A percentile compares a stretch with the other conserved stretches of the same genome.
phyloP scores from a whole-genome alignment of 2,113 vertebrate species.

The Protomyctophum bolini region DNA sequence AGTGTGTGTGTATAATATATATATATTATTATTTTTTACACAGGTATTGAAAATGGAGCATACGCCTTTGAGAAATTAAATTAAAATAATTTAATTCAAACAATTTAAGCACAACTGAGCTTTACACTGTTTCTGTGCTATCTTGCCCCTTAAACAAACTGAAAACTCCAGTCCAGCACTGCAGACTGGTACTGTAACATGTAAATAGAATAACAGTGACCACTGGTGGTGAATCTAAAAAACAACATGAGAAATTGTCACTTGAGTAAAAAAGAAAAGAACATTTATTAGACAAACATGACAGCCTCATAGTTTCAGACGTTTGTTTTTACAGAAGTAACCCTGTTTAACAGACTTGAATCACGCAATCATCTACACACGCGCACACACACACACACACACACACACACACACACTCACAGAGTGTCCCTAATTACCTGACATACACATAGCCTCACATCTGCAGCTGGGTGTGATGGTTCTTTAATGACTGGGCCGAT shows the following conservation, averaged over 20 bases:
- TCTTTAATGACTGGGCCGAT: slow-evolving; percentile 86
- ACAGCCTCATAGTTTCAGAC: slow-evolving; percentile 18
- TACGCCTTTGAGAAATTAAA: no score
- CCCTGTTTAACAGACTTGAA: slow-evolving; percentile 12
- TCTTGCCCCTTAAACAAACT: neutral
- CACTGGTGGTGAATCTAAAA: slow-evolving; percentile 33
- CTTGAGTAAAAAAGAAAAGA: slow-evolving; percentile 57
- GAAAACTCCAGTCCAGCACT: neutral
- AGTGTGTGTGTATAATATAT: no score
- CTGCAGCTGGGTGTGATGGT: neutral
- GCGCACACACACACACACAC: slow-evolving; percentile 6
- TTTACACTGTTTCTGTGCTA: neutral
- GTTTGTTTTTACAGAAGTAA: slow-evolving; percentile 14
- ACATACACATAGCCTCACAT: slow-evolving; percentile 13
- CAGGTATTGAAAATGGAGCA: no score
- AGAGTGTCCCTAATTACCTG: neutral
- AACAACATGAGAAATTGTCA: slow-evolving; percentile 12
- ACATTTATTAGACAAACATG: slow-evolving; percentile 69
- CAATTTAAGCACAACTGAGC: no score
- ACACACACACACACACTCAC: slow-evolving; percentile 13
- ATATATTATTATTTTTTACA: no score
- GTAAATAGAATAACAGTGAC: slow-evolving; percentile 38
- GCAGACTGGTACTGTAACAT: neutral
- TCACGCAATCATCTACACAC: neutral
- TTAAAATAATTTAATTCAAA: no score